These are phyloP conservation scores for Otocyon megalotis DNA, from an alignment of 2,113 vertebrate species.

Conservation along the genomic window DNA sequence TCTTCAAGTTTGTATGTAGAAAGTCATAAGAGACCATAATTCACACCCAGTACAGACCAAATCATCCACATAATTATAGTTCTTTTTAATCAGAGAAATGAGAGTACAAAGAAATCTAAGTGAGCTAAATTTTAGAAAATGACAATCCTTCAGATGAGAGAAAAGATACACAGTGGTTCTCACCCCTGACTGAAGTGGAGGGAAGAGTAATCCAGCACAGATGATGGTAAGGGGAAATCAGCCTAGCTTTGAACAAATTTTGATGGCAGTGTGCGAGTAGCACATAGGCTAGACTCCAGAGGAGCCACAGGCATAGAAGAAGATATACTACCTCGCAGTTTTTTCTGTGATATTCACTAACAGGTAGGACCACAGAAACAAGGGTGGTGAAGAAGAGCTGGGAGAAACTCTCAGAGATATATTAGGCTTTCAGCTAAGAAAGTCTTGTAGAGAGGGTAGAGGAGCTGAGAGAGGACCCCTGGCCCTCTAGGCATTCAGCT, in stretches of 20 bases:
- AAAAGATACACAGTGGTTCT: background rate
- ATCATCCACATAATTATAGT: slow-evolving; percentile 22
- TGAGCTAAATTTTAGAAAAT: background rate
- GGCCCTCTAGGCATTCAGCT: background rate
- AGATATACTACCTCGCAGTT: background rate
- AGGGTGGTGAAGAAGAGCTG: background rate
- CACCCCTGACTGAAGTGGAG: background rate
- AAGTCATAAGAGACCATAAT: slow-evolving; percentile 45
- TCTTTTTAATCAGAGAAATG: background rate
- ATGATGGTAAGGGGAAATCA: background rate
- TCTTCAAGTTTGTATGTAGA: slow-evolving; percentile 19
- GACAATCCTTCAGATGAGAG: background rate
- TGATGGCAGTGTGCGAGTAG: background rate
- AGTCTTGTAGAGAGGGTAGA: background rate
- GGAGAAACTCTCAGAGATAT: background rate
- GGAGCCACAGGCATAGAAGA: background rate
- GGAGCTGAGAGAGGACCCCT: background rate
- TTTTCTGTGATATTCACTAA: background rate
- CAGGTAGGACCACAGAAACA: background rate
- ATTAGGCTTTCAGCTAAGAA: background rate
- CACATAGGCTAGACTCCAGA: background rate
- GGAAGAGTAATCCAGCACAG: background rate
- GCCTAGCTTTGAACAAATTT: background rate
- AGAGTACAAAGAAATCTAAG: background rate
- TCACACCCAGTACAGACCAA: slow-evolving; percentile 30